Evolutionary conservation across 2,113 vertebrate species (phyloP), one percentile per base, ranked within the genome.

Genomic region (Stigmatopora nigra): DNA sequence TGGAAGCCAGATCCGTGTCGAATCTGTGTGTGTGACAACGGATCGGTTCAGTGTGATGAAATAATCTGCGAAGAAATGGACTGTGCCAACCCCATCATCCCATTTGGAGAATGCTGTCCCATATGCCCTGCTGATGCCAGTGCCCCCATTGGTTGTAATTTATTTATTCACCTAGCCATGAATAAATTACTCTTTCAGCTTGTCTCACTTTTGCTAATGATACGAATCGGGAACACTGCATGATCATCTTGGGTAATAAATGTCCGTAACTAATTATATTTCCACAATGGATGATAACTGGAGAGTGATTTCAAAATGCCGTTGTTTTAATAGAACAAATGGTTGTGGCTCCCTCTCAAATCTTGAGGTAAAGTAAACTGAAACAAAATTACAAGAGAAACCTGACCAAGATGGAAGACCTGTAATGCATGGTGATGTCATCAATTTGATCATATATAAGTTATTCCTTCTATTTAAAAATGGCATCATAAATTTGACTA

Each of bases 21-120:
- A 44, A 95, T 98, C 93, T 99, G 96, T 90, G 94, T 98, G 81
- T 98, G 96, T 83, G 95, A 97, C 91, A 91, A 89, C 71, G 95
- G 95, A 80, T 88, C 85, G 4, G 88, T 98, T 75, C 94, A 97
- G 79, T 99, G 96, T 82, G 96, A 99, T 78, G 93, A 94, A 53
- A 94, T 98, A 87, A 89, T 94, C 91, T 99, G 96, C 92, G 95
- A 97, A 88, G 95, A 98, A 31, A 68, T 84, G 84, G 94, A 95
- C 78, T 98, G 95, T 64, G 89, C 90, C 89, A 91, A 90, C 85
- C 89, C 93, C 5, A 88, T 96, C 87, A 94, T 98, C 85, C 92
- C 92, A 88, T 91, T 92, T 82, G 95, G 94, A 94, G 96, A 98
- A 73, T 98, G 96, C 92, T 99, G 96, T 80, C 95, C 95, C 81